Evolutionary conservation across 2,888 invertebrate genomes (phyloP).

Genomic region (Platerodrilus igneus): DNA sequence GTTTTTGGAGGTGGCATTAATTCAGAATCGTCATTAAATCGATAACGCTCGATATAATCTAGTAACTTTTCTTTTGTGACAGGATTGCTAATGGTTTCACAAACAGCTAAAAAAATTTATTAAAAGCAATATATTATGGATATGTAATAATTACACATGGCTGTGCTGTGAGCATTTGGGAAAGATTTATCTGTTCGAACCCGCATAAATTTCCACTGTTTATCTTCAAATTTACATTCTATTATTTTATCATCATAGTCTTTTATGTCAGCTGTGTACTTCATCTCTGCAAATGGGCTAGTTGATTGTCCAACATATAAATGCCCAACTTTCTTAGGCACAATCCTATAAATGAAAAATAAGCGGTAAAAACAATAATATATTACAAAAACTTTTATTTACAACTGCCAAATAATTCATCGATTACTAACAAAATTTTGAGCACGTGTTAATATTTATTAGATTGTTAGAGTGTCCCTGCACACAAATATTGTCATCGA

Average conservation of each 20-base stretch:
- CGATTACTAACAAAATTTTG: no score
- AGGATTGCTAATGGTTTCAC: conserved; percentile 74
- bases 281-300: conserved; percentile 67
- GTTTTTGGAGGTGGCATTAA: conserved; percentile 67
- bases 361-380: conserved; percentile 14
- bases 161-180: conserved; percentile 87
- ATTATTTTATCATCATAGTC: conserved; percentile 89
- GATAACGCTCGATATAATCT: conserved; percentile 62
- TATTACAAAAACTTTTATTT: no score
- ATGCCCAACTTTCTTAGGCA: conserved; percentile 64
- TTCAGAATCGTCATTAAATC: conserved; percentile 63
- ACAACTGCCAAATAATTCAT: conserved; percentile 1
- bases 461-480: no score
- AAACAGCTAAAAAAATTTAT: conserved; percentile 64
- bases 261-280: conserved; percentile 71
- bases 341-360: conserved; percentile 59
- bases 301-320: conserved; percentile 74
- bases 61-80: conserved; percentile 80
- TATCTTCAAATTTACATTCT: conserved; percentile 82
- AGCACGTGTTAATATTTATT: no score
- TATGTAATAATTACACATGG: conserved; percentile 67
- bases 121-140: no score
- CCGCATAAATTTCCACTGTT: conserved; percentile 89
- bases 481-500: no score
- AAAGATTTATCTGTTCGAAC: conserved; percentile 94